These are phyloP conservation scores for Mesochorus sp. DNA, from an alignment of 2,888 invertebrate genomes.

Conservation along the genomic window DNA sequence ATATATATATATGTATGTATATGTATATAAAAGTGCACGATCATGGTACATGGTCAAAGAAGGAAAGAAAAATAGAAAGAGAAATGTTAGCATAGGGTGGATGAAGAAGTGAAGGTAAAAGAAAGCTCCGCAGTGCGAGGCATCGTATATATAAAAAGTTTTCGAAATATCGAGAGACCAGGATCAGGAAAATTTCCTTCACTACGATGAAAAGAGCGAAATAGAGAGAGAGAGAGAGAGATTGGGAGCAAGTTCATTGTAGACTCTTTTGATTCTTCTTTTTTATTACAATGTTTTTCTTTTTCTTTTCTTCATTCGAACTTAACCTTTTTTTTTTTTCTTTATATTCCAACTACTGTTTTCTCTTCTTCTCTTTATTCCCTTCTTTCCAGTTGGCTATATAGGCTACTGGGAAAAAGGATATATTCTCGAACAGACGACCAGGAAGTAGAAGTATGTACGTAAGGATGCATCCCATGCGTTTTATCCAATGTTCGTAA, in stretches of 20 bases:
- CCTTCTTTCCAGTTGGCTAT: neutral
- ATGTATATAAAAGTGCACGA: constrained; percentile 3
- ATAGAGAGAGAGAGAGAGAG: no score
- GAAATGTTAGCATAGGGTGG: constrained; percentile 35
- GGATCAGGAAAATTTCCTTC: constrained; percentile 24
- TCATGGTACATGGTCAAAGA: constrained; percentile 3
- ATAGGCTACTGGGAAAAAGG: constrained; percentile 6
- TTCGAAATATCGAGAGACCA: constrained; percentile 55
- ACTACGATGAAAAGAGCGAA: constrained; percentile 24
- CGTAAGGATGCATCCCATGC: constrained; percentile 7
- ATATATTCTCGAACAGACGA: constrained; percentile 8
- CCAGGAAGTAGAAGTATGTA: neutral
- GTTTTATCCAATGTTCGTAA: constrained; percentile 48
- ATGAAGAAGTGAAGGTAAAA: constrained; percentile 1
- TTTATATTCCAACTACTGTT: constrained; percentile 7
- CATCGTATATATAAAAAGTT: constrained; percentile 48
- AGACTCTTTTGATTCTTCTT: constrained; percentile 53
- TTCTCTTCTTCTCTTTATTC: neutral
- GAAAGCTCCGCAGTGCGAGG: neutral
- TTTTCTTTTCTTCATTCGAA: constrained; percentile 25
- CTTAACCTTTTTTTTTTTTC: constrained; percentile 11
- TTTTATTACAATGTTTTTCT: constrained; percentile 39
- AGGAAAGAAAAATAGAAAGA: constrained; percentile 57
- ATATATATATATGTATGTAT: neutral
- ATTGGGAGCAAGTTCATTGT: constrained; percentile 61